Evolutionary conservation across 2,113 vertebrate species (phyloP), one percentile per base, ranked within the genome.

Genomic region (Telmatochromis sp.): DNA sequence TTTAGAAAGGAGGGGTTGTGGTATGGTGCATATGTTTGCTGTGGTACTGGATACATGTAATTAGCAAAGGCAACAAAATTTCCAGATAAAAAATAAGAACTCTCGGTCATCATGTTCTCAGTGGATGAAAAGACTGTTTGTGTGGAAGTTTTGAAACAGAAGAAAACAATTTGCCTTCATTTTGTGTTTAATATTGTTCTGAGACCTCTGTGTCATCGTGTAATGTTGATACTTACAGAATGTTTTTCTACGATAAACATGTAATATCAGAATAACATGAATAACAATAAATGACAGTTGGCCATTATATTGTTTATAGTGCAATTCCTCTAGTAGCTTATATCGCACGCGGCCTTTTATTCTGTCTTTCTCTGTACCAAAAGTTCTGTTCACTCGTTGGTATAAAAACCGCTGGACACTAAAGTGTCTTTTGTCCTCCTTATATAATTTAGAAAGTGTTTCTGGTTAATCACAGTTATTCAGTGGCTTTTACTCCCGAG

Each of bases 341-440:
- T n/a, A 68, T 68, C 4, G 5, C 4, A 42, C 5, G 7, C 0
- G 3, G n/a, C 7, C 17, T 35, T 65, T 65, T 65, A 2, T 65
- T 7, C 60, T 33, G 17, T 12, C 6, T 2, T 37, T 2, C 17
- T 65, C 60, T 65, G 60, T 65, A 12, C 60, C 19, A 65, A 13
- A 65, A 35, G 6, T 17, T 63, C 58, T 65, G 31, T 65, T 65
- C 60, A 65, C 60, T 65, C 17, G 4, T 19, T 65, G 60, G 17
- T n/a, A 5, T 65, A 35, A 68, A 37, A 37, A 13, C 6, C 19
- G 3, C 3, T 23, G 13, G 8, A 45, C 8, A 13, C 21, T 23
- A 1, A 17, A 42, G 21, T 70, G n/a, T 15, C 19, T 21, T 65
- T 65, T 37, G 0, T 12, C 17, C 10, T n/a, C 5, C 31, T 10